These are phyloP conservation scores for Pachypanchax playfairii DNA, from an alignment of 2,113 vertebrate species.

Conservation along the genomic window DNA sequence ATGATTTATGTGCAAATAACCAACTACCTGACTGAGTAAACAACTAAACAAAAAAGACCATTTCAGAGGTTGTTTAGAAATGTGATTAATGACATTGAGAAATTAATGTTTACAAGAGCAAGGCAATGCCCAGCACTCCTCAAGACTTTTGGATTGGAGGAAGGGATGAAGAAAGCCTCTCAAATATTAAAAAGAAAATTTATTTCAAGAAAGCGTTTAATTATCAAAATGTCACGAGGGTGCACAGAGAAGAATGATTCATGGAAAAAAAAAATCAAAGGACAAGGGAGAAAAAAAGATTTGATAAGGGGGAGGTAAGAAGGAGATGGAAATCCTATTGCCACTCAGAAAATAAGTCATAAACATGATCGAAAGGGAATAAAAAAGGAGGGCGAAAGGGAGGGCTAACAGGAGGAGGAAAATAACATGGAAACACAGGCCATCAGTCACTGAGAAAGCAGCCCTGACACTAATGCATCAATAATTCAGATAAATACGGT, in stretches of 20 bases:
- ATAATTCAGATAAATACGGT: slow-evolving; percentile 73
- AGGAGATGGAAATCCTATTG: slow-evolving; percentile 35
- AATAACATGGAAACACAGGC: slow-evolving; percentile 55
- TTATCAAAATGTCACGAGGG: slow-evolving; percentile 45
- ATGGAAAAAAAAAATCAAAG: slow-evolving; percentile 4
- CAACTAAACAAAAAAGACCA: background rate
- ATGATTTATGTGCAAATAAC: background rate
- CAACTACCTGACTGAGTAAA: slow-evolving; percentile 6
- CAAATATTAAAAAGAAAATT: slow-evolving; percentile 7
- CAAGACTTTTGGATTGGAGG: no score
- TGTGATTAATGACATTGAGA: slow-evolving; percentile 1
- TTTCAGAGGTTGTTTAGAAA: background rate
- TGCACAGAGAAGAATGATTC: slow-evolving; percentile 10
- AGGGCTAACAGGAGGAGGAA: slow-evolving; percentile 53
- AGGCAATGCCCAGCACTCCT: slow-evolving; percentile 9
- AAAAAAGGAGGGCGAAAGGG: slow-evolving; percentile 16
- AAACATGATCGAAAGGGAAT: slow-evolving; percentile 26
- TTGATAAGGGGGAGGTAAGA: slow-evolving; percentile 16
- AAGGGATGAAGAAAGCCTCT: slow-evolving; percentile 3
- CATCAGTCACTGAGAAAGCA: slow-evolving; percentile 69
- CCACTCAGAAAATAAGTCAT: slow-evolving; percentile 47
- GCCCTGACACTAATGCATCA: slow-evolving; percentile 64
- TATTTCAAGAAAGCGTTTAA: slow-evolving; percentile 19
- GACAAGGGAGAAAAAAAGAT: background rate
- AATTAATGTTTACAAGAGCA: slow-evolving; percentile 1